Base-by-base conservation (phyloP, 1,140 invertebrate genomes). In the Panonychus citri region DNA sequence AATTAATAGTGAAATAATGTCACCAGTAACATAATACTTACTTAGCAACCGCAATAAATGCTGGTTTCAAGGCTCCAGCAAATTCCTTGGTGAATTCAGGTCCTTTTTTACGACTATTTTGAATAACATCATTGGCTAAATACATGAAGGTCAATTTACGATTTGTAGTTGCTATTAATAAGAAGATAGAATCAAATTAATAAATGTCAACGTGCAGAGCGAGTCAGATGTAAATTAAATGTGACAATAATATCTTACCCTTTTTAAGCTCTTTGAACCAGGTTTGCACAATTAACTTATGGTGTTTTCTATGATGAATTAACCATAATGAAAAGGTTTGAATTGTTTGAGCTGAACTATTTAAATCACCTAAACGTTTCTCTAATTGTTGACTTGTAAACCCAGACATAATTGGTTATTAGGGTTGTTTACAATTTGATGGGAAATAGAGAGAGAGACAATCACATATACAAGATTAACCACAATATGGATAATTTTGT, bases 71-170 rank as follows among this genome's bases (percentile, higher is more conserved):
- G 15, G 82, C 76, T 55, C 74, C 74, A 10, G 76, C 79, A 71
- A 85, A 90, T 65, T 85, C 83, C 69, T 82, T 82, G 13, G 83
- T 81, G 74, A 89, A 97, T 70, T 97, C 90, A 7, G 88, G 86
- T 0, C 88, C 90, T 71, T 96, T 96, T 66, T 94, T 95, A 66
- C 87, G 88, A 66, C 89, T 89, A 66, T 97, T 97, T 69, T 97
- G 93, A 62, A 96, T 91, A 25, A 97, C 89, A 77, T 98, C 94
- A 76, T 98, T 98, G 3, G 93, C 91, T 59, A 97, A 72, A 69
- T 97, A 96, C 78, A 97, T 84, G 64, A 90, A 87, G 26, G 85
- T 93, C 49, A 98, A 54, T 51, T 57, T 51, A 7, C 49, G 24
- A 52, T 7, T 46, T 7, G 55, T 50, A 59, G 60, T 62, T 12